A percentile compares a stretch with the other conserved stretches of the same genome.
These are phyloP conservation scores for Rhinoptilus africanus DNA, from an alignment of 2,113 vertebrate genomes.

Conservation along the genomic window DNA sequence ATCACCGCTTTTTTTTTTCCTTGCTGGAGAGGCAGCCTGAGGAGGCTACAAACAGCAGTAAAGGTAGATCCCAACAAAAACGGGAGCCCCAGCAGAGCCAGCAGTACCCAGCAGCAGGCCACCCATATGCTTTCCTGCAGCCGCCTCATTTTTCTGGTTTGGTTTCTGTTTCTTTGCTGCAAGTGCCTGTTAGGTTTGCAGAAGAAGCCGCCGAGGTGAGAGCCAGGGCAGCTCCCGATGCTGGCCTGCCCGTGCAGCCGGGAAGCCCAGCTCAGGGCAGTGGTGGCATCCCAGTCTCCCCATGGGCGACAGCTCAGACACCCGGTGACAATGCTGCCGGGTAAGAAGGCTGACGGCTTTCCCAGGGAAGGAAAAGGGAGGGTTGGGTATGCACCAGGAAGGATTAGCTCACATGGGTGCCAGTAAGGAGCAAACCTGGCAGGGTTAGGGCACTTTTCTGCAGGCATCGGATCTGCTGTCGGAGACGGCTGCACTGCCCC, in stretches of 20 bases:
- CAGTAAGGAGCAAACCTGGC: background rate
- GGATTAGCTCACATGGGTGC: background rate
- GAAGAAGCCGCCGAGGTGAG: background rate
- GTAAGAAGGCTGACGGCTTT: background rate
- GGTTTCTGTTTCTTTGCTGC: constrained; percentile 1
- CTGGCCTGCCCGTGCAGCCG: background rate
- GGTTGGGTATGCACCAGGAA: background rate
- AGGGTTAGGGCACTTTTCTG: background rate
- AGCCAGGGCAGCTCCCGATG: background rate
- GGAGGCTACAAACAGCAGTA: background rate
- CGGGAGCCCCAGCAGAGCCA: background rate
- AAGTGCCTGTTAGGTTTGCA: background rate
- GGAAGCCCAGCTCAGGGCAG: background rate
- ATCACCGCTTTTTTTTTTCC: background rate
- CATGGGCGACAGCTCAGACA: background rate
- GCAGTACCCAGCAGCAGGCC: background rate
- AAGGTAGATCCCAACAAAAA: background rate
- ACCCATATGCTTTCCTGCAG: background rate
- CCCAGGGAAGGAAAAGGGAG: background rate
- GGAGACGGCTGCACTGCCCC: background rate
- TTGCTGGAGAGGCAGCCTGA: background rate
- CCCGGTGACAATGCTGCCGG: background rate
- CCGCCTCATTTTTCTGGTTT: background rate
- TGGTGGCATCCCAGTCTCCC: background rate
- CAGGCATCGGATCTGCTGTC: background rate